Evolutionary conservation across 1,140 invertebrate genomes (phyloP).

Genomic region (Drosophila tristis): DNA sequence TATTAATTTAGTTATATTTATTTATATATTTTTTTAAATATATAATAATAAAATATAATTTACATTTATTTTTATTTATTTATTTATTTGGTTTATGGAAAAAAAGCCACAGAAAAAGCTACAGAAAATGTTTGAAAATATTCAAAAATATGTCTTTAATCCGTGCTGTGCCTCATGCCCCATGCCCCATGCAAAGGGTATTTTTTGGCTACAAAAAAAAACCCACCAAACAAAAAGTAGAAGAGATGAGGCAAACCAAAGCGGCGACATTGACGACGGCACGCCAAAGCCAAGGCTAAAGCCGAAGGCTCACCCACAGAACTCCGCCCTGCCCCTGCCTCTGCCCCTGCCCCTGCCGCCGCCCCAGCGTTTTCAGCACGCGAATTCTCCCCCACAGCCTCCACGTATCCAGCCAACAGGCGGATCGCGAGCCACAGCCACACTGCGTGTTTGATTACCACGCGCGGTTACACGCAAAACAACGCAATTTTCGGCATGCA

Average conservation of each 20-base stretch:
- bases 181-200: not conserved
- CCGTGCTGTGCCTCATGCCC: not conserved
- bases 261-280: conserved; percentile 45
- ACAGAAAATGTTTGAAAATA: too few relatives aligned
- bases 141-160: too few relatives aligned
- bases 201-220: conserved; percentile 15
- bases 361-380: not conserved
- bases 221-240: not conserved
- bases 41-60: too few relatives aligned
- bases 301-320: conserved; percentile 1
- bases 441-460: conserved; percentile 82
- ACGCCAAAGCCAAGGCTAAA: conserved; percentile 45
- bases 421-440: conserved; percentile 33
- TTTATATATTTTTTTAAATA: too few relatives aligned
- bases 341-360: not conserved
- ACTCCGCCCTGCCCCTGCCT: too few relatives aligned
- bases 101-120: too few relatives aligned
- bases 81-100: too few relatives aligned
- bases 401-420: not conserved
- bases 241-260: conserved; percentile 6
- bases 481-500: conserved; percentile 83
- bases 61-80: too few relatives aligned
- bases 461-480: conserved; percentile 84
- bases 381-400: not conserved
- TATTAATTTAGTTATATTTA: too few relatives aligned